Evolutionary conservation across 1,140 invertebrate genomes (phyloP).

Genomic region (Rhynchophorus ferrugineus): DNA sequence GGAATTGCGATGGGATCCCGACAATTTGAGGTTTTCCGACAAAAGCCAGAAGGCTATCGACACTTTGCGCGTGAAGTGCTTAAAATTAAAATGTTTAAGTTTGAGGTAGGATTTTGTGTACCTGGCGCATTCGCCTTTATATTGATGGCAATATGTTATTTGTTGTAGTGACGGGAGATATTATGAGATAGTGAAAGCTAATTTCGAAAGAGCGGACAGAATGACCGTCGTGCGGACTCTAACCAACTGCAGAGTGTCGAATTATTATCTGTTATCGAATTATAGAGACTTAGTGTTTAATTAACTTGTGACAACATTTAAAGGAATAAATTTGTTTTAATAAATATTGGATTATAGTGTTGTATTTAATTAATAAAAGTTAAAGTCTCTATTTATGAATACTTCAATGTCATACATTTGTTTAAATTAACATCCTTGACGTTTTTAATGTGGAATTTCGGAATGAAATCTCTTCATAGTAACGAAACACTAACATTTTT

Average conservation of each 20-base stretch:
- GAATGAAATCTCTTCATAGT: too few species aligned
- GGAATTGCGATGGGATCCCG: slow-evolving; percentile 96
- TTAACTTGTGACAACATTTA: slow-evolving; percentile 44
- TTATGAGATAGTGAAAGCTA: slow-evolving; percentile 98
- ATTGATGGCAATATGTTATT: slow-evolving; percentile 10
- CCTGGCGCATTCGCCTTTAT: background rate
- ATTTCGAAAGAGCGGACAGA: slow-evolving; percentile 96
- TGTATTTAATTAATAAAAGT: slow-evolving; percentile 16
- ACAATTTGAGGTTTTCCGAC: slow-evolving; percentile 96
- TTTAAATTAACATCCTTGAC: too few species aligned
- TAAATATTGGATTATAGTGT: too few species aligned
- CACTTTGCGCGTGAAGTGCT: slow-evolving; percentile 79
- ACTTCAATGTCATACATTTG: too few species aligned
- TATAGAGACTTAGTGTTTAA: slow-evolving; percentile 95
- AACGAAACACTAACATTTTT: too few species aligned
- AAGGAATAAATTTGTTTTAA: too few species aligned
- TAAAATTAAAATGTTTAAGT: slow-evolving; percentile 75
- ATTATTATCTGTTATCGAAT: slow-evolving; percentile 83
- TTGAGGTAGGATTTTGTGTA: slow-evolving; percentile 55
- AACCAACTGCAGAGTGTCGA: slow-evolving; percentile 84
- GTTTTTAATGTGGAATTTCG: too few species aligned
- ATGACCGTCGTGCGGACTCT: slow-evolving; percentile 92
- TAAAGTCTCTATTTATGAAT: too few species aligned
- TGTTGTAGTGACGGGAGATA: slow-evolving; percentile 91
- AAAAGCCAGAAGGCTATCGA: slow-evolving; percentile 97